Conservation (phyloP, 2,113 vertebrate genomes). For the Malurus cyaneus region DNA sequence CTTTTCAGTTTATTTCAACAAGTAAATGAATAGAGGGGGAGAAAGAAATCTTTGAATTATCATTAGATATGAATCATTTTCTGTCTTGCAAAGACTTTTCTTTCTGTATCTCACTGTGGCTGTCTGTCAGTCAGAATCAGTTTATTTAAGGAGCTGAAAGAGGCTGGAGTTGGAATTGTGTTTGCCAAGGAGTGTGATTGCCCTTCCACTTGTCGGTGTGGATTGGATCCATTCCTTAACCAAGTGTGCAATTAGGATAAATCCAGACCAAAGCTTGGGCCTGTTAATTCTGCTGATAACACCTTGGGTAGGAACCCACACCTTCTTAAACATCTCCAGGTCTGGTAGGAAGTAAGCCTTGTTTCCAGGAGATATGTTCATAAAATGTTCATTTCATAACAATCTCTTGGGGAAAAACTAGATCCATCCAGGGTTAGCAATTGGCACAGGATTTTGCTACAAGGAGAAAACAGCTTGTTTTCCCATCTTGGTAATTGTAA, state of each 20-base stretch:
- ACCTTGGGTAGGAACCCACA: background rate
- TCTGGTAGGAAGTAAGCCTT: background rate
- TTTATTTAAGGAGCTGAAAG: background rate
- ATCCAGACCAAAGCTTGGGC: background rate
- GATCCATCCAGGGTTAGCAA: background rate
- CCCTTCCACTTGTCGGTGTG: fast-evolving
- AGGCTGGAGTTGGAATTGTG: background rate
- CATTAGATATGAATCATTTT: background rate
- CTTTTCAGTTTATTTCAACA: conserved; percentile 5
- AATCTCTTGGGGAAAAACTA: background rate
- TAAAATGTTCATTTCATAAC: background rate
- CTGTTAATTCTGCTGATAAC: background rate
- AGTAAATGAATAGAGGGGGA: background rate
- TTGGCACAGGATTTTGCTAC: background rate
- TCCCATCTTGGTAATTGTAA: background rate
- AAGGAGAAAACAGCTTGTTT: background rate
- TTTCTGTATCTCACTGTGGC: background rate
- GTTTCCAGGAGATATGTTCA: background rate
- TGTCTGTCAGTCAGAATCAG: background rate
- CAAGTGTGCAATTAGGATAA: background rate
- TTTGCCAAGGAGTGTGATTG: background rate
- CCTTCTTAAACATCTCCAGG: background rate
- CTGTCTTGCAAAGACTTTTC: background rate
- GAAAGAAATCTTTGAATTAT: background rate
- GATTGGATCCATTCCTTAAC: background rate